Base-by-base conservation (phyloP, 2,888 invertebrate genomes). In the Clunio marinus region DNA sequence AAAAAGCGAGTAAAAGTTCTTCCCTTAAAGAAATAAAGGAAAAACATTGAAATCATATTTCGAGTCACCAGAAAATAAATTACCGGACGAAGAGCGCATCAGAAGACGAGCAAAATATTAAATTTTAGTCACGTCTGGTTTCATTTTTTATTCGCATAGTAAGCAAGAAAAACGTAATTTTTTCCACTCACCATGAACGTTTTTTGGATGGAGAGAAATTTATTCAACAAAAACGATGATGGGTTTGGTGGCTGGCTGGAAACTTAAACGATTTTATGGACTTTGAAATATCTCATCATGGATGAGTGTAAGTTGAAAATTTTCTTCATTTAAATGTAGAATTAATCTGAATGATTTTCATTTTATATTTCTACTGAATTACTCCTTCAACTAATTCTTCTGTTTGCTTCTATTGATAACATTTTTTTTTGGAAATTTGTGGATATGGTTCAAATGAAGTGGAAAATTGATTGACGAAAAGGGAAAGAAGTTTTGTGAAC, bases 81-180 rank as follows among this genome's bases (percentile, higher is more conserved):
- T 57, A 25, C 51, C 17, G 27, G 27, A 57, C 27, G 25, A 25
- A 15, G 45, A 45, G 57, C 8, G 27, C 1, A 15, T n/a, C 24
- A 27, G 2, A n/a, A 51, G 27, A 25, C 4, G 27, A 57, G 27
- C 57, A 25, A 27, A 57, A 57, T 57, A 60, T 60, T 60, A 35
- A 60, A 60, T 60, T 60, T 35, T 60, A 22, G 60, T 60, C 60
- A 60, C 60, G 60, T 60, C 37, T 60, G 60, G 24, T 35, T 24
- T 60, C 35, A 60, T 60, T 60, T 60, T 60, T 60, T 20, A 20
- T 58, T 57, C 57, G 57, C 57, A 57, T 57, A 24, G 57, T 57
- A 57, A 57, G 57, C 57, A 57, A 51, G 51, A 51, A 13, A 17
- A 51, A 2, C 51, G 22, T 51, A 51, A 51, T 51, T 51, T 51